Conservation (phyloP, 64 coral and sea anemone species). For the Stichodactyla helianthus region DNA sequence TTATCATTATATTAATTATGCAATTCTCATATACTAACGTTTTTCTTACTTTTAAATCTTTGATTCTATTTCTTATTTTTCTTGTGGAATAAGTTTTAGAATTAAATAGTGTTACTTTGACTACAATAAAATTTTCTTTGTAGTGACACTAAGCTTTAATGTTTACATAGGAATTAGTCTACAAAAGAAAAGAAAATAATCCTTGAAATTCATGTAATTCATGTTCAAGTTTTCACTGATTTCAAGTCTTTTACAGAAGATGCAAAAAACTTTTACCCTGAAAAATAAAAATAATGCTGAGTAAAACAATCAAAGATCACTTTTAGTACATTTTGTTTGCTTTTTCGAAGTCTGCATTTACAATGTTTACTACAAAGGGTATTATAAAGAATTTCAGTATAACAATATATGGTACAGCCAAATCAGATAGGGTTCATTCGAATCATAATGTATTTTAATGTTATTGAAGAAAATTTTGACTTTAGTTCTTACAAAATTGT, state of each 20-base stretch:
- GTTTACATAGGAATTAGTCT: neutral
- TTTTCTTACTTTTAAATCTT: neutral
- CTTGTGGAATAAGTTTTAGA: neutral
- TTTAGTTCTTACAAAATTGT: no score
- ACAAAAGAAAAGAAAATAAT: neutral
- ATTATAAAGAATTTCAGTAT: neutral
- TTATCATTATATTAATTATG: neutral
- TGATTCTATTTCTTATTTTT: neutral
- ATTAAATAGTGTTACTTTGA: neutral
- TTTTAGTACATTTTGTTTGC: neutral
- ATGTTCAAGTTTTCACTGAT: neutral
- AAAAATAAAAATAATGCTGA: neutral
- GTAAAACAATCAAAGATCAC: neutral
- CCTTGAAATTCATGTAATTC: neutral
- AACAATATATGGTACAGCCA: no score
- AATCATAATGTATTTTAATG: no score
- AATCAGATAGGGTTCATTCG: no score
- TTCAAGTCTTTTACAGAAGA: neutral
- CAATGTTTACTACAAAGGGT: neutral
- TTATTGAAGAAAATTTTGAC: no score
- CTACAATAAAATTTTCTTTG: neutral
- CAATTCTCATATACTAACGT: neutral
- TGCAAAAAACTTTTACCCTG: neutral
- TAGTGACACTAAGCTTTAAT: constrained; percentile 3
- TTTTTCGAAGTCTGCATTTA: neutral